These are phyloP conservation scores for Abrostola tripartita DNA, from an alignment of 2,888 invertebrate genomes.

Conservation along the genomic window DNA sequence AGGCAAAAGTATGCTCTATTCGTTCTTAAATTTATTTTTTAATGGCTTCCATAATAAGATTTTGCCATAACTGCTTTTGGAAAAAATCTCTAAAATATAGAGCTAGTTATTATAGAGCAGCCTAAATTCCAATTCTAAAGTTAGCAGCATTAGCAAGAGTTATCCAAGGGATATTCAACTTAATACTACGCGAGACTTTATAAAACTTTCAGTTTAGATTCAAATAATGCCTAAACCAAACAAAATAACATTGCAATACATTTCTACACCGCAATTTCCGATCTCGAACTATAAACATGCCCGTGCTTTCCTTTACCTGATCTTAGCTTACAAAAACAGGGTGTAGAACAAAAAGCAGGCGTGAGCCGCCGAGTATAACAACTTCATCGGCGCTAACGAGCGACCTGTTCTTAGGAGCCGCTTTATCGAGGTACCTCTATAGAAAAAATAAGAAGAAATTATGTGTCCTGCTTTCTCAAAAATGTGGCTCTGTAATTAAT, in stretches of 20 bases:
- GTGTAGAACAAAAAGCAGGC: slow-evolving; percentile 71
- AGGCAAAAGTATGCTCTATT: not conserved
- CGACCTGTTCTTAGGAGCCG: slow-evolving; percentile 64
- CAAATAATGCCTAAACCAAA: not conserved
- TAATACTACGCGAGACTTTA: too few relatives aligned
- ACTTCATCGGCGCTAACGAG: slow-evolving; percentile 85
- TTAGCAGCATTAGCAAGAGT: too few relatives aligned
- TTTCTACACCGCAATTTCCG: slow-evolving; percentile 7
- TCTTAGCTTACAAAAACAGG: slow-evolving; percentile 46
- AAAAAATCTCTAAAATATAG: too few relatives aligned
- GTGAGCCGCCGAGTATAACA: slow-evolving; percentile 80
- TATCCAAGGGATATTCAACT: too few relatives aligned
- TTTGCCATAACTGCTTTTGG: too few relatives aligned
- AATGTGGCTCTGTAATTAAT: slow-evolving; percentile 19
- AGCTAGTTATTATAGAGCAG: too few relatives aligned
- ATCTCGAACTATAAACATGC: slow-evolving; percentile 3
- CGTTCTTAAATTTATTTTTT: too few relatives aligned
- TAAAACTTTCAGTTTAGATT: slow-evolving; percentile 11
- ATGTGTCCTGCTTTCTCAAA: slow-evolving; percentile 45
- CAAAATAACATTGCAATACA: not conserved
- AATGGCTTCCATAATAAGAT: too few relatives aligned
- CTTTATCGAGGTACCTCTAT: slow-evolving; percentile 32
- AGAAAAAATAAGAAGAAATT: slow-evolving; percentile 30
- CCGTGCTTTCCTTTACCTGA: slow-evolving; percentile 39
- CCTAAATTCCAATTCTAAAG: too few relatives aligned